phyloP scores from a whole-genome alignment of 2,797 vertebrate genomes.

The Telmatherina bonti region DNA sequence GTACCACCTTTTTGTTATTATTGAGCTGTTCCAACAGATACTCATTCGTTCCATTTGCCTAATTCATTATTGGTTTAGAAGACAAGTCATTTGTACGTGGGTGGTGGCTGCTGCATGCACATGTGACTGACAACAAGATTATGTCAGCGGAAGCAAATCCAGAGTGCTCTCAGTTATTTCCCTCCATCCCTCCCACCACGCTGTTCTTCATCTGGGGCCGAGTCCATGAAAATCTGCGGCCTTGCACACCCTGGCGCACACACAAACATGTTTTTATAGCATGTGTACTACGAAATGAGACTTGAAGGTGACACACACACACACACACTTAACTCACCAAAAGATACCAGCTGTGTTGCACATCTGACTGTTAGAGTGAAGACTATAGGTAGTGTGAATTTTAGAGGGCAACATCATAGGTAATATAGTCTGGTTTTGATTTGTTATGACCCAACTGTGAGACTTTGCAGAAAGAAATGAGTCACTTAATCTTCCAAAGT shows the following conservation, averaged over 20 bases:
- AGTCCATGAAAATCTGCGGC: slow-evolving; percentile 38
- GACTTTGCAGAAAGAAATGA: too few relatives aligned
- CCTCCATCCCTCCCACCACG: neutral
- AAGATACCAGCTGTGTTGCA: neutral
- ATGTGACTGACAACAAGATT: slow-evolving; percentile 48
- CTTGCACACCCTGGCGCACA: slow-evolving; percentile 38
- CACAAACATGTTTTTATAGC: slow-evolving; percentile 11
- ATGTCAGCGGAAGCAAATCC: slow-evolving; percentile 28
- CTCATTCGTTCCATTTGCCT: slow-evolving; percentile 35
- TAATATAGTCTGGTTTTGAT: slow-evolving; percentile 3
- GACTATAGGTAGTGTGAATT: neutral
- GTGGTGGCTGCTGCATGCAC: slow-evolving; percentile 23
- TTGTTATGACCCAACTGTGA: too few relatives aligned
- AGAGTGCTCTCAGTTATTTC: slow-evolving; percentile 4
- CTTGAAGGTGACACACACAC: neutral
- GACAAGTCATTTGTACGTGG: slow-evolving; percentile 25
- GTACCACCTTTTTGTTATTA: neutral
- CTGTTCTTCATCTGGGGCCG: slow-evolving; percentile 28
- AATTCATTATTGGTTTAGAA: slow-evolving; percentile 4
- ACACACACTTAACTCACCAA: slow-evolving; percentile 1
- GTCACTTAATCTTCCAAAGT: neutral
- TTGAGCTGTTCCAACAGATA: neutral
- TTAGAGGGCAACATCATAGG: neutral
- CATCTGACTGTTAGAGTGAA: neutral
- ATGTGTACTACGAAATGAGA: slow-evolving; percentile 25